Conservation (phyloP, 2,888 invertebrate species). For the Rotaria magnacalcarata region DNA sequence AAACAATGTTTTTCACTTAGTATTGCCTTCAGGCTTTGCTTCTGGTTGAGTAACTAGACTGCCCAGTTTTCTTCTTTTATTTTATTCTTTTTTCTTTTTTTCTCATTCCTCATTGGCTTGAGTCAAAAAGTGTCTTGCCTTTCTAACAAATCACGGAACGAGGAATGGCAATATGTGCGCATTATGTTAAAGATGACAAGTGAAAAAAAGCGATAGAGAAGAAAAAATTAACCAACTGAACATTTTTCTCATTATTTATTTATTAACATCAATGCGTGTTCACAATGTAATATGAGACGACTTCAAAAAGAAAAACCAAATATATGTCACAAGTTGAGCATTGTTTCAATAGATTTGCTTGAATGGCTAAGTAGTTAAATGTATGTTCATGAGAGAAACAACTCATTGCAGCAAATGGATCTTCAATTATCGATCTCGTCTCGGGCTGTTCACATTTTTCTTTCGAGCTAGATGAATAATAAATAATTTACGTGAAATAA, state of each 20-base stretch:
- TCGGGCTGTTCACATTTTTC: conserved; percentile 5
- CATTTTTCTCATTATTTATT: conserved; percentile 12
- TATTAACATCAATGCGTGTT: not conserved
- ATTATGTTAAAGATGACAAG: not conserved
- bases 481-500: conserved; percentile 21
- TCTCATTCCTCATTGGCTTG: conserved; percentile 16
- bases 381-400: not conserved
- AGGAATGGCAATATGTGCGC: not conserved
- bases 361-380: not conserved
- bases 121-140: conserved; percentile 31
- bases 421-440: not conserved
- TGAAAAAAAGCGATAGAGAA: not conserved
- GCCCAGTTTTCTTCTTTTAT: not conserved
- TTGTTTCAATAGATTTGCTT: not conserved
- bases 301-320: not conserved
- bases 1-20: conserved; percentile 26
- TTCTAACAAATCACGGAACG: conserved; percentile 22
- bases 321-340: not conserved
- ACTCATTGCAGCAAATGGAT: not conserved
- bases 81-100: not conserved
- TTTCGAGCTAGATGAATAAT: conserved; percentile 2
- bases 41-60: conserved; percentile 25
- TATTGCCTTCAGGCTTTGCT: not conserved
- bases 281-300: not conserved
- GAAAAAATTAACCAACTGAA: not conserved